Conservation (phyloP, 2,888 invertebrate genomes). For the Tanaodytes sp. region DNA sequence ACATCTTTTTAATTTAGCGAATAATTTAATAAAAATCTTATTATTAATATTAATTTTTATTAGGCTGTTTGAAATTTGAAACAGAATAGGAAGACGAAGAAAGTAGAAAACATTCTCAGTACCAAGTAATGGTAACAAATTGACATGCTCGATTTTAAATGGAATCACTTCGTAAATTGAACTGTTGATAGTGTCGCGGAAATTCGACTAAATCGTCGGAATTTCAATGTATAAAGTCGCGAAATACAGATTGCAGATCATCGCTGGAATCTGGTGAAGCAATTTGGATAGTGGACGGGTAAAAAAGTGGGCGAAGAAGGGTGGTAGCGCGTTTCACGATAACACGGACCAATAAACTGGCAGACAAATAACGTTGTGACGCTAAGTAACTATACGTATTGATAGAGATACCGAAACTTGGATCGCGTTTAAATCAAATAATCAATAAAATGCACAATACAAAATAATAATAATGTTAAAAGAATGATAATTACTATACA, state of each 20-base stretch:
- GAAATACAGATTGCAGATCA: constrained; percentile 43
- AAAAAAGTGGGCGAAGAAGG: constrained; percentile 17
- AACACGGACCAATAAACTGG: constrained; percentile 39
- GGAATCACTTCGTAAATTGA: constrained; percentile 31
- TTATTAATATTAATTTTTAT: too few species aligned
- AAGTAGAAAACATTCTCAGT: too few species aligned
- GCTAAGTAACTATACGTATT: constrained; percentile 53
- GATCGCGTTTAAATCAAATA: too few species aligned
- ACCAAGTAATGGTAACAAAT: constrained; percentile 17
- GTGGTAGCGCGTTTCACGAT: constrained; percentile 21
- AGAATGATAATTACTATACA: too few species aligned
- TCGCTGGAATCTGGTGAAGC: constrained; percentile 42
- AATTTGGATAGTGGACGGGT: constrained; percentile 45
- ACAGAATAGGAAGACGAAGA: too few species aligned
- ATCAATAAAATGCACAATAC: too few species aligned
- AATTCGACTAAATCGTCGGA: constrained; percentile 23
- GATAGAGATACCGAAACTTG: constrained; percentile 40
- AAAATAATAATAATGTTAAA: too few species aligned
- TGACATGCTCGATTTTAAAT: constrained; percentile 32
- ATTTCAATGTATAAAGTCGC: constrained; percentile 34
- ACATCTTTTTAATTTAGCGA: too few species aligned
- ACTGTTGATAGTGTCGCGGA: constrained; percentile 30
- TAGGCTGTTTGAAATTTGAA: too few species aligned
- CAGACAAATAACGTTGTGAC: constrained; percentile 37
- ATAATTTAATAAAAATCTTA: too few species aligned